Base-by-base conservation (phyloP, 2,797 vertebrate species). In the Ptychobarbus kaznakovi region DNA sequence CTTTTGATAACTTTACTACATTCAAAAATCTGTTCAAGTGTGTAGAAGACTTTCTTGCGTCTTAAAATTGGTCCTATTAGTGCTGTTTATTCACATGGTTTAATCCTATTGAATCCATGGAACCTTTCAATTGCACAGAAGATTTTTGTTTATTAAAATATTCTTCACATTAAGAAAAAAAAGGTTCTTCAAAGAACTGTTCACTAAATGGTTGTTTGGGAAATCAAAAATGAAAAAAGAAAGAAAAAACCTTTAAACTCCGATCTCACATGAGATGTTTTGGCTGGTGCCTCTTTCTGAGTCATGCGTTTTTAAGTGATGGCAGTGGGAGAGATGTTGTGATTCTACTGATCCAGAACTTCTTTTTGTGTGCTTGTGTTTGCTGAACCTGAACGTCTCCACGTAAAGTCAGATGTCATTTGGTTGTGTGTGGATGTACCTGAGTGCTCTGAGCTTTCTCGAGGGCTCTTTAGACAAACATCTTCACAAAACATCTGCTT, bases 381-480 rank as follows among this genome's bases (percentile, higher is more conserved):
- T 65, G 42, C 70, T 66, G 72, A 56, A 22, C 44, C 73, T 68
- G 32, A 84, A 56, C 61, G 63, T 84, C 73, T 77, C 61, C 10
- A 51, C 0, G 13, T 28, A 32, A 77, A 69, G 73, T 53, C 61
- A 66, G 28, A 75, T 74, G 70, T 75, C 12, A 65, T 73, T 44
- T 13, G 53, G 63, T 51, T 38, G 56, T 83, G 44, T 53, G 61
- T 83, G 73, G 82, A 76, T 25, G 61, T 68, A 84, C 58, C 73
- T 83, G 82, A 84, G 73, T 8, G 82, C 82, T 68, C 63, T 16
- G 13, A 38, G 73, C 35, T 84, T 75, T 83, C 73, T 84, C 35
- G 22, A 84, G 82, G n/a, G 82, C 74, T 56, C 82, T 84, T 77
- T 32, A 51, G 81, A 82, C 40, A 63, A 72, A 72, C 80, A 18